phyloP scores from a whole-genome alignment of 2,113 vertebrate species.

The Delphinapterus leucas region DNA sequence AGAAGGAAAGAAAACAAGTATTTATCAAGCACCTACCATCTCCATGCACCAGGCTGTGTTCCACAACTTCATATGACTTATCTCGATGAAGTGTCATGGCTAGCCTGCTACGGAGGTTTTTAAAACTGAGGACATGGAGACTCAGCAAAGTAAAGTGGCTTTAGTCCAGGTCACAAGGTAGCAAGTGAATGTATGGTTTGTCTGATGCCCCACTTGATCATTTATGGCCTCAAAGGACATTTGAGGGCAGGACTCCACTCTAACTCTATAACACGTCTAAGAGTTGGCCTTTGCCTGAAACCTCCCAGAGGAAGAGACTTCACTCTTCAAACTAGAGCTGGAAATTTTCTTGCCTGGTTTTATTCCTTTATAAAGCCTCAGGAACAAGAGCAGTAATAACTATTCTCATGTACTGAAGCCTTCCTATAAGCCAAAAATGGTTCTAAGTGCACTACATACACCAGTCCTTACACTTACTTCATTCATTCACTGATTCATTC shows the following conservation, averaged over 20 bases:
- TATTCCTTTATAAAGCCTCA: not conserved
- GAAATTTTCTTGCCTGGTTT: not conserved
- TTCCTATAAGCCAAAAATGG: not conserved
- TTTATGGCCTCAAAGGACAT: fast-evolving
- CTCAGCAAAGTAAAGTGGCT: not conserved
- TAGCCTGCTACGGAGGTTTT: not conserved
- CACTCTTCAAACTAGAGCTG: not conserved
- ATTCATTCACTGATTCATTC: not conserved
- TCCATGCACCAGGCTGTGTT: fast-evolving
- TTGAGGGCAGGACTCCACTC: not conserved
- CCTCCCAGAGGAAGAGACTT: not conserved
- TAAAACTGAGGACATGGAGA: not conserved
- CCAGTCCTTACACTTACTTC: not conserved
- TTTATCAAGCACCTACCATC: fast-evolving
- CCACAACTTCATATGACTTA: not conserved
- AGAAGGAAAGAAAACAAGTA: not conserved
- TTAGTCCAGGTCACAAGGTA: not conserved
- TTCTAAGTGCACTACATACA: not conserved
- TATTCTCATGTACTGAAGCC: fast-evolving
- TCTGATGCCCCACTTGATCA: not conserved
- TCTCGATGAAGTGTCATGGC: not conserved
- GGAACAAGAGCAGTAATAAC: not conserved
- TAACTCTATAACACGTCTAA: not conserved
- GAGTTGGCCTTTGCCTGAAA: not conserved
- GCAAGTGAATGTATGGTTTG: not conserved